These are phyloP conservation scores for Cranoglanis bouderius DNA, from an alignment of 2,113 vertebrate genomes.

Conservation along the genomic window DNA sequence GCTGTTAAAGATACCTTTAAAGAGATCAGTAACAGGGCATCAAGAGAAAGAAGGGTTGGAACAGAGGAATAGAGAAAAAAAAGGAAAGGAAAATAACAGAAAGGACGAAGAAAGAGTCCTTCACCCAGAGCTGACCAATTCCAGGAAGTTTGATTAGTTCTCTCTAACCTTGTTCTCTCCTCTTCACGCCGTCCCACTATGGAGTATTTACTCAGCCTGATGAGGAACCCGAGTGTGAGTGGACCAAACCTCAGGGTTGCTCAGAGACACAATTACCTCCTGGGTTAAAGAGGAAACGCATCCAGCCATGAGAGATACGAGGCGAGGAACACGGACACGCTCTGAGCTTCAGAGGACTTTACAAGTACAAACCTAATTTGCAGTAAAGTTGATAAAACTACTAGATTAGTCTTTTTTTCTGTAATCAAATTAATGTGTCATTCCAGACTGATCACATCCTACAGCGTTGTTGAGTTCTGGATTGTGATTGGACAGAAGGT, in stretches of 20 bases:
- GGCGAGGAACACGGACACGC: background rate
- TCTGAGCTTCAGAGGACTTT: background rate
- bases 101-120: background rate
- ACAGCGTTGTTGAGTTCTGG: background rate
- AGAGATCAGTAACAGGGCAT: too few species aligned
- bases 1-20: too few species aligned
- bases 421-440: background rate
- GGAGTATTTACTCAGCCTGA: conserved; percentile 54
- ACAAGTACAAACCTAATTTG: background rate
- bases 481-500: background rate
- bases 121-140: background rate
- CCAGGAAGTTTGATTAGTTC: conserved; percentile 43
- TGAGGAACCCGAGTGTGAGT: conserved; percentile 45
- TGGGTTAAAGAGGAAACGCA: conserved; percentile 18
- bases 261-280: conserved; percentile 23
- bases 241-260: conserved; percentile 21
- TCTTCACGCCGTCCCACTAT: conserved; percentile 32
- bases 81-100: background rate
- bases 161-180: conserved; percentile 25
- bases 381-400: background rate
- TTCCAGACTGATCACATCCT: background rate
- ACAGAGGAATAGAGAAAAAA: background rate
- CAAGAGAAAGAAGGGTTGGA: background rate
- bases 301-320: background rate
- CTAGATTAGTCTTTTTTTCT: background rate